A percentile compares a stretch with the other conserved stretches of the same genome.
Conservation (phyloP, 1,140 invertebrate genomes). For the Gonatopus flavifemur region DNA sequence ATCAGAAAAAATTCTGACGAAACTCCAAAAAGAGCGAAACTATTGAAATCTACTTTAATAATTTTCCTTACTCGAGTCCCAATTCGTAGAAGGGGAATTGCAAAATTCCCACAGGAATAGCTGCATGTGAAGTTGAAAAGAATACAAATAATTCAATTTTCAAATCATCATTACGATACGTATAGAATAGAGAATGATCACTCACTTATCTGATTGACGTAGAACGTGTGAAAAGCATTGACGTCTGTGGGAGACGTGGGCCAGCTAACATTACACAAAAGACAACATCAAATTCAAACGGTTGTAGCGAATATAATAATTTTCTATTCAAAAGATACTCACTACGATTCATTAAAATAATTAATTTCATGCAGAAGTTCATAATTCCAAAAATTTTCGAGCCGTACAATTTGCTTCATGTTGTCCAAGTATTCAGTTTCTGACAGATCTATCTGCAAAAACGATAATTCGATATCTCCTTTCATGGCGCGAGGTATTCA, state of each 20-base stretch:
- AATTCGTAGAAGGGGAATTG: slow-evolving; percentile 69
- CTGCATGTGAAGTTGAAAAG: slow-evolving; percentile 59
- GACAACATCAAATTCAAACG: background rate
- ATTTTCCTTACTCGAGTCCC: slow-evolving; percentile 49
- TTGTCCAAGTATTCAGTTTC: slow-evolving; percentile 65
- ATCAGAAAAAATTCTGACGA: too few species aligned
- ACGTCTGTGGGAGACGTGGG: slow-evolving; percentile 71
- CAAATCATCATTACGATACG: slow-evolving; percentile 37
- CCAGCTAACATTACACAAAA: slow-evolving; percentile 59
- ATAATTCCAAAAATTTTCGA: slow-evolving; percentile 31
- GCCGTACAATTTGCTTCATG: slow-evolving; percentile 60
- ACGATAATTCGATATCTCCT: too few species aligned
- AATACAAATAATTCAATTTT: background rate
- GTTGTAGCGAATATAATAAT: background rate
- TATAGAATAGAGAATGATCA: too few species aligned
- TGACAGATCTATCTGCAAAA: slow-evolving; percentile 50
- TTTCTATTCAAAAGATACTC: slow-evolving; percentile 15
- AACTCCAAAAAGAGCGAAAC: too few species aligned
- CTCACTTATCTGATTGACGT: slow-evolving; percentile 78
- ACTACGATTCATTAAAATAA: slow-evolving; percentile 49
- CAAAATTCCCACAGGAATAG: slow-evolving; percentile 73
- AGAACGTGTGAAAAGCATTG: slow-evolving; percentile 74
- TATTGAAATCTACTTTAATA: background rate
- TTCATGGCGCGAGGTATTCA: too few species aligned
- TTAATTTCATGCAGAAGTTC: slow-evolving; percentile 31